These are phyloP conservation scores for Vannuccia rotundouncinata DNA, from an alignment of 2,888 invertebrate genomes.

Conservation along the genomic window DNA sequence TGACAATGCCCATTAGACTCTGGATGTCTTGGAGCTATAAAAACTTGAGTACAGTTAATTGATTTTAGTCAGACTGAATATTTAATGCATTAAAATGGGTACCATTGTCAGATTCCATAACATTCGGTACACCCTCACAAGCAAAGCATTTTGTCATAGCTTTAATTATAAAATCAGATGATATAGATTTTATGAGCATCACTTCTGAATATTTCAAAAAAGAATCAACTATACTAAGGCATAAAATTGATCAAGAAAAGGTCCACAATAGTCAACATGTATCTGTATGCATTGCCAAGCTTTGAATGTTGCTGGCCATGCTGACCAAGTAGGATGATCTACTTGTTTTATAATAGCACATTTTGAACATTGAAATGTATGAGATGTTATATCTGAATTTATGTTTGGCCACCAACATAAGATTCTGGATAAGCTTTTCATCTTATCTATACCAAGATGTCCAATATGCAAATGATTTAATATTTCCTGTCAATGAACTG, in stretches of 20 bases:
- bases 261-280: neutral
- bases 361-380: neutral
- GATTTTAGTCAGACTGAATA: no score
- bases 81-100: neutral
- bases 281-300: neutral
- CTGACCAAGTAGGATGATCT: neutral
- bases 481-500: neutral
- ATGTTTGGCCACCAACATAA: neutral
- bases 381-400: neutral
- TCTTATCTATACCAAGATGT: neutral
- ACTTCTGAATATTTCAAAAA: neutral
- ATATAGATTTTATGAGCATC: neutral
- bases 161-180: neutral
- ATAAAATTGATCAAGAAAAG: neutral
- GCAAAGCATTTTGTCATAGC: neutral
- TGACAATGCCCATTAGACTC: no score
- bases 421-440: neutral
- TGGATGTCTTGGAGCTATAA: no score
- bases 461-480: neutral
- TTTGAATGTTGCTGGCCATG: neutral
- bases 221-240: neutral
- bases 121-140: neutral
- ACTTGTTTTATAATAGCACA: neutral
- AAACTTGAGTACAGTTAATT: no score
- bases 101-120: neutral